phyloP scores from a whole-genome alignment of 2,888 invertebrate species.

The Epirrhoe tristata region DNA sequence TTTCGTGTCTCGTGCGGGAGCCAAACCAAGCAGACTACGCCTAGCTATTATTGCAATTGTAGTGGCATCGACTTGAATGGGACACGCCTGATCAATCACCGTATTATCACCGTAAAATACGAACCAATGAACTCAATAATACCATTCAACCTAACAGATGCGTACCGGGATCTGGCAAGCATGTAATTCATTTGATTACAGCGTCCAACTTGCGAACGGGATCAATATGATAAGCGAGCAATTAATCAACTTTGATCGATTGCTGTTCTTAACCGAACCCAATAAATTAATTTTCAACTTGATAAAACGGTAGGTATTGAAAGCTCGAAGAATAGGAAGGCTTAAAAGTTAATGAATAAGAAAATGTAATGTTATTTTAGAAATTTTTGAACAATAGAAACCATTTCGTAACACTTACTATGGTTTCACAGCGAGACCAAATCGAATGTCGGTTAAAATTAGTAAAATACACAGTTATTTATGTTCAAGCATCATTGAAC shows the following conservation, averaged over 20 bases:
- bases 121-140: conserved; percentile 46
- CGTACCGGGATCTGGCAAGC: conserved; percentile 36
- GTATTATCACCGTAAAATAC: conserved; percentile 52
- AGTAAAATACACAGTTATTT: conserved; percentile 27
- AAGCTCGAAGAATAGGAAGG: conserved; percentile 29
- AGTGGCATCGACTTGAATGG: conserved; percentile 38
- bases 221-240: conserved; percentile 52
- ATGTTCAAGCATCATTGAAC: conserved; percentile 38
- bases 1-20: conserved; percentile 40
- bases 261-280: conserved; percentile 44
- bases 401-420: conserved; percentile 8
- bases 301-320: conserved; percentile 32
- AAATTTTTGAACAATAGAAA: conserved; percentile 15
- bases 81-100: conserved; percentile 61
- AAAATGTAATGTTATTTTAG: conserved; percentile 14
- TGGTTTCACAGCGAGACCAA: conserved; percentile 17
- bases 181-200: conserved; percentile 45
- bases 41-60: conserved; percentile 18
- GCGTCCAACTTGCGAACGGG: conserved; percentile 36
- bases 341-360: conserved; percentile 23
- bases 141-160: conserved; percentile 44
- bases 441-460: conserved; percentile 13
- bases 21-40: conserved; percentile 14
- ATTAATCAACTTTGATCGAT: conserved; percentile 62
- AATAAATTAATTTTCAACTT: conserved; percentile 44